Percentiles rank a stretch among this genome's conserved stretches.
Evolutionary conservation across 2,113 vertebrate genomes (phyloP).

Genomic region (Peromyscus maniculatus): DNA sequence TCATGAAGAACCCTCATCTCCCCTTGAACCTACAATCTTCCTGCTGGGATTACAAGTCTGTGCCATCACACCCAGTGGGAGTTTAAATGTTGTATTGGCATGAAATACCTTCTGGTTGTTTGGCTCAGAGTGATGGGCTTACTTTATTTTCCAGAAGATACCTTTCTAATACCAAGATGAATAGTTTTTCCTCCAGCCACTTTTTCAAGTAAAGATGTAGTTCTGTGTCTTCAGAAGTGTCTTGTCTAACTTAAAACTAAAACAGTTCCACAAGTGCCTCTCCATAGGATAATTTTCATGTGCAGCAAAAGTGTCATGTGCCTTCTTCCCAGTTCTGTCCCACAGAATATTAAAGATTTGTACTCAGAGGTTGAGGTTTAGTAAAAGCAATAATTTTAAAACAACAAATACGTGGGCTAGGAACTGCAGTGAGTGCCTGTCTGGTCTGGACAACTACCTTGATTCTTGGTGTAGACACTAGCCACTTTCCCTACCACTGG

Average conservation of each 20-base stretch:
- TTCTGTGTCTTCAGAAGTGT: not conserved
- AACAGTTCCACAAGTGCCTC: not conserved
- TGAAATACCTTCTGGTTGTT: slow-evolving; percentile 30
- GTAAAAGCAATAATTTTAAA: slow-evolving; percentile 16
- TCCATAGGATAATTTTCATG: not conserved
- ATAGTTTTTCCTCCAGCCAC: slow-evolving; percentile 14
- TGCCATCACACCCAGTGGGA: not conserved
- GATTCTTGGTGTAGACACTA: not conserved
- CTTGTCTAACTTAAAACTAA: not conserved
- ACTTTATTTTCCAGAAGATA: slow-evolving; percentile 59
- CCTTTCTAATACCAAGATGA: not conserved
- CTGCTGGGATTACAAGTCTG: not conserved
- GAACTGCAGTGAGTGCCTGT: not conserved
- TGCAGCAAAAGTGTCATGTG: not conserved
- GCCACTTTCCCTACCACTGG: not conserved
- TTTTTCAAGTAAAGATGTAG: slow-evolving; percentile 58
- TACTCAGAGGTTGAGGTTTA: not conserved
- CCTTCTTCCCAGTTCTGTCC: not conserved
- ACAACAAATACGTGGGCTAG: not conserved
- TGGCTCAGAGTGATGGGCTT: not conserved
- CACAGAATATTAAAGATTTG: not conserved
- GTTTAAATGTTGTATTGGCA: slow-evolving; percentile 34
- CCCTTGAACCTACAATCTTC: not conserved
- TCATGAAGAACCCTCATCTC: not conserved
- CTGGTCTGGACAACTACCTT: not conserved